Base-by-base conservation (phyloP, 2,113 vertebrate species). In the Cygnus buccinator region DNA sequence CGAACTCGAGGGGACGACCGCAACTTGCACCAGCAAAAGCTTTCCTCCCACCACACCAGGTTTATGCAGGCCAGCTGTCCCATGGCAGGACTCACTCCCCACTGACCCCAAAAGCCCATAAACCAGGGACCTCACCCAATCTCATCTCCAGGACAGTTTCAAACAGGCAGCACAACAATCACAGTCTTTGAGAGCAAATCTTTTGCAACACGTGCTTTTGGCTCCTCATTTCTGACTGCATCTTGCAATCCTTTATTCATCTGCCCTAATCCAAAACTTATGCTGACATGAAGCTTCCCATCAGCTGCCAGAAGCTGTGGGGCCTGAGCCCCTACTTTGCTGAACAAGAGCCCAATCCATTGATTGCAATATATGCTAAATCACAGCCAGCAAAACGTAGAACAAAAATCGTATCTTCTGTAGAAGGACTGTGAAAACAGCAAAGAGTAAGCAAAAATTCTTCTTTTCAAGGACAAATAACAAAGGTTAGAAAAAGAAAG, bases 1-100 rank as follows among this genome's bases (percentile, higher is more conserved):
- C 0, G 2, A 71, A 44, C 29, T 43, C 2, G 1, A 57, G 4
- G 58, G 4, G 7, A 58, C 1, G 4, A 71, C 66, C 39, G 19
- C 13, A 70, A 59, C 57, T 14, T 57, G 52, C 10, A 82, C 44
- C 25, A 23, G 57, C n/a, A 39, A 63, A 83, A 77, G 61, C n/a
- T 84, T 54, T 73, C 39, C 67, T 13, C 72, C 35, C 14, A 22
- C 12, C 82, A 16, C 58, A n/a, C 29, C 86, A 55, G n/a, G 10
- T 22, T 2, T 23, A 35, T 7, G 22, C 48, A 73, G 48, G 48
- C 13, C 71, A 48, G 71, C 54, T 63, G 72, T 25, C 31, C 65
- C 41, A 37, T 0, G 0, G 31, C 63, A 85, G 14, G n/a, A 58
- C 23, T 15, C 1, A 0, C 33, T 93, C 39, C 23, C 31, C 1